Percentiles rank a stretch among this genome's conserved stretches.
Conservation (phyloP, 2,797 vertebrate species). For the Microctenopoma steveboyesi region DNA sequence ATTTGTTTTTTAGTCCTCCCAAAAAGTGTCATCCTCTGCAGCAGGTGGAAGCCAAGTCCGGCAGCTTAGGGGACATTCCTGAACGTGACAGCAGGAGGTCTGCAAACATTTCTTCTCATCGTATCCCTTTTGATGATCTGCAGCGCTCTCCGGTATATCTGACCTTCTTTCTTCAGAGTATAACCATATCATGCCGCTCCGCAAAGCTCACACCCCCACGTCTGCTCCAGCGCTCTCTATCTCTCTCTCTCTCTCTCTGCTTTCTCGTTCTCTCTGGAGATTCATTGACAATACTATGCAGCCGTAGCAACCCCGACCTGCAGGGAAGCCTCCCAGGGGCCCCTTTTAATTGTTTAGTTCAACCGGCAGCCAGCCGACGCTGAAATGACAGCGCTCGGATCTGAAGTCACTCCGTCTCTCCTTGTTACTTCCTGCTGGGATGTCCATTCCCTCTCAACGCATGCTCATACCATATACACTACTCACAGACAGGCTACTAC, state of each 20-base stretch:
- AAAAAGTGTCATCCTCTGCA: conserved; percentile 58
- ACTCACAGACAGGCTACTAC: conserved; percentile 32
- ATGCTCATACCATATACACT: conserved; percentile 29
- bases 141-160: conserved; percentile 32
- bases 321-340: conserved; percentile 70
- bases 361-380: conserved; percentile 48
- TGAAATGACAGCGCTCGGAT: conserved; percentile 62
- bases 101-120: conserved; percentile 39
- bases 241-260: conserved; percentile 11
- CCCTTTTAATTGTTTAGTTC: conserved; percentile 75
- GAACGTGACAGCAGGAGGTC: conserved; percentile 37
- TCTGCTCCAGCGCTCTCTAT: conserved; percentile 43
- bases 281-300: conserved; percentile 80
- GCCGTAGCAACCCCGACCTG: conserved; percentile 80
- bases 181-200: conserved; percentile 56
- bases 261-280: conserved; percentile 64
- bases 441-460: conserved; percentile 51
- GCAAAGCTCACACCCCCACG: conserved; percentile 63
- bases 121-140: conserved; percentile 30
- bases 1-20: conserved; percentile 9
- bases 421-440: conserved; percentile 47
- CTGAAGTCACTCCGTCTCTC: conserved; percentile 35
- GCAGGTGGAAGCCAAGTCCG: conserved; percentile 38
- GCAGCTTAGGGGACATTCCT: conserved; percentile 49
- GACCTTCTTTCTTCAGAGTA: conserved; percentile 61